phyloP scores from a whole-genome alignment of 2,797 vertebrate species.

The Chelon labrosus region DNA sequence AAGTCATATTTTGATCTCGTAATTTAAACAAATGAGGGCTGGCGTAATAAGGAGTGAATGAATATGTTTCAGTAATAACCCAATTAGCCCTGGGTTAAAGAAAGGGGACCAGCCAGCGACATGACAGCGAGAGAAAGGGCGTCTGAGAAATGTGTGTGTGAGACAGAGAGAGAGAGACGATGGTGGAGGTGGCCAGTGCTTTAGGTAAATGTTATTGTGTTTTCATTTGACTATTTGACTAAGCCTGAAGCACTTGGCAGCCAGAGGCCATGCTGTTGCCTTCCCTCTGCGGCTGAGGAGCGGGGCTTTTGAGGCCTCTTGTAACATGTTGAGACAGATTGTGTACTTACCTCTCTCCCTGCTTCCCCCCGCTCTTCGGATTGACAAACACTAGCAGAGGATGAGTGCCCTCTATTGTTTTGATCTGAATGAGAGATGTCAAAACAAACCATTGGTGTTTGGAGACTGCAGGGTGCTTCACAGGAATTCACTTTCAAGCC shows the following conservation, averaged over 20 bases:
- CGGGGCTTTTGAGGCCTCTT: conserved; percentile 60
- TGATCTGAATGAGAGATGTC: conserved; percentile 88
- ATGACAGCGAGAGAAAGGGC: conserved; percentile 56
- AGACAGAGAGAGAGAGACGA: conserved; percentile 11
- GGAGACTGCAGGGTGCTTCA: conserved; percentile 76
- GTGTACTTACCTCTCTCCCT: conserved; percentile 92
- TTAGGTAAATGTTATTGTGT: conserved; percentile 60
- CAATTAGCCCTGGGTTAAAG: conserved; percentile 83
- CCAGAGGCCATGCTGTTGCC: conserved; percentile 48
- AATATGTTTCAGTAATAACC: conserved; percentile 88
- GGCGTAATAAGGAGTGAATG: conserved; percentile 82
- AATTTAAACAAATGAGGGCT: conserved; percentile 85
- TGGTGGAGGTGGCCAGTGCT: conserved; percentile 21
- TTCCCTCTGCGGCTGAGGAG: conserved; percentile 40
- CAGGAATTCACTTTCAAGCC: conserved; percentile 78
- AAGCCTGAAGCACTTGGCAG: conserved; percentile 51
- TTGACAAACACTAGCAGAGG: conserved; percentile 97
- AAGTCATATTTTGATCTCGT: conserved; percentile 88
- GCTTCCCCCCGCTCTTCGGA: conserved; percentile 96
- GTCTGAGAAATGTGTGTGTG: conserved; percentile 19
- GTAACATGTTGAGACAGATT: conserved; percentile 62
- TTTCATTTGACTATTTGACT: conserved; percentile 59
- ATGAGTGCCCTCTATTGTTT: conserved; percentile 94
- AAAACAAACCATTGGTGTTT: conserved; percentile 76
- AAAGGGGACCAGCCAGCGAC: conserved; percentile 53